Percentiles rank a stretch among this genome's conserved stretches.
Evolutionary conservation across 2,797 vertebrate genomes (phyloP).

Genomic region (Lepus townsendii): DNA sequence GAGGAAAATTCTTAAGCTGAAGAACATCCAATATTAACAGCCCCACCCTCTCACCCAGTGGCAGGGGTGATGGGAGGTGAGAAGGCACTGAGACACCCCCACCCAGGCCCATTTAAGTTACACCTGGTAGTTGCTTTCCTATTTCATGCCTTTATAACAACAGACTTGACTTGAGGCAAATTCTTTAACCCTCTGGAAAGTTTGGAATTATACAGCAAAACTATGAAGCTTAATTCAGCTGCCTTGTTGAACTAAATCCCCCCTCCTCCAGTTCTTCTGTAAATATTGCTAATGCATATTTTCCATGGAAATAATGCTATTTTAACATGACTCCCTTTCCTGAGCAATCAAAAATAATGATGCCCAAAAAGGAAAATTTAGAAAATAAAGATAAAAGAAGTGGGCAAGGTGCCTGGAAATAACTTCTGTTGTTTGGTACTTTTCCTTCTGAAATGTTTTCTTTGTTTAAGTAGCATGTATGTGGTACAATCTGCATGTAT

Average conservation of each 20-base stretch:
- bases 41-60: background rate
- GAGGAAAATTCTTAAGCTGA: background rate
- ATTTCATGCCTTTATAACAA: background rate
- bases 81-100: background rate
- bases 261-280: background rate
- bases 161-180: background rate
- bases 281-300: slow-evolving; percentile 5
- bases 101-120: background rate
- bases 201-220: background rate
- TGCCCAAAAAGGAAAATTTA: background rate
- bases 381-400: background rate
- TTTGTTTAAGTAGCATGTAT: background rate
- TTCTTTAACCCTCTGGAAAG: background rate
- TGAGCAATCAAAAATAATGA: background rate
- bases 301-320: background rate
- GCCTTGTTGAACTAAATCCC: background rate
- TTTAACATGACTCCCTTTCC: slow-evolving; percentile 8
- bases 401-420: background rate
- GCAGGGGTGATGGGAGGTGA: background rate
- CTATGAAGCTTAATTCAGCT: background rate
- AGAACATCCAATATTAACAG: background rate
- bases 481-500: background rate
- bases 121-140: background rate
- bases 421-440: background rate
- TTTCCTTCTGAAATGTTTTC: background rate